Conservation (phyloP, 2,888 invertebrate genomes). For the Cheilosia urbana region DNA sequence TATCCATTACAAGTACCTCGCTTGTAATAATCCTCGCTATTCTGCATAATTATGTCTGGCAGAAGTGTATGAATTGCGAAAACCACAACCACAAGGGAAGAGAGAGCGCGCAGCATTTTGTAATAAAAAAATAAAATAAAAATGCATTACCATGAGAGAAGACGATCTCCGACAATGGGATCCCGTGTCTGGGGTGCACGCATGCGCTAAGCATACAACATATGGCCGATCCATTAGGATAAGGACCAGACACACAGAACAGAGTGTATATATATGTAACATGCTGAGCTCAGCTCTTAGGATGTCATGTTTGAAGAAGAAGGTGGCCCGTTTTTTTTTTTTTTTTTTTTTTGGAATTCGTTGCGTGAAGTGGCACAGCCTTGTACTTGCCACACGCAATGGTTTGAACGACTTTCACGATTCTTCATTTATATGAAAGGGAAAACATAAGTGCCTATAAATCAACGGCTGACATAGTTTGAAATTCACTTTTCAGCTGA, state of each 20-base stretch:
- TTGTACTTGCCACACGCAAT: slow-evolving; percentile 30
- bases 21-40: slow-evolving; percentile 71
- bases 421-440: slow-evolving; percentile 5
- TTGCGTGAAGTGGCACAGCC: slow-evolving; percentile 49
- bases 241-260: slow-evolving; percentile 48
- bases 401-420: slow-evolving; percentile 20
- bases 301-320: slow-evolving; percentile 56
- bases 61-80: slow-evolving; percentile 46
- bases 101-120: slow-evolving; percentile 18
- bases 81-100: slow-evolving; percentile 15
- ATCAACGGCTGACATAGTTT: neutral
- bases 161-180: slow-evolving; percentile 63
- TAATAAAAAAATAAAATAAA: slow-evolving; percentile 52
- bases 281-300: slow-evolving; percentile 19
- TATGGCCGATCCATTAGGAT: slow-evolving; percentile 60
- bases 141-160: slow-evolving; percentile 47
- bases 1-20: slow-evolving; percentile 74
- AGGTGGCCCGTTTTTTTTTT: neutral
- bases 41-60: slow-evolving; percentile 75
- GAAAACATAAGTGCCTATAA: neutral
- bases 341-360: slow-evolving; percentile 10
- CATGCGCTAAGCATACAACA: slow-evolving; percentile 65
- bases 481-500: neutral
- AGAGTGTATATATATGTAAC: slow-evolving; percentile 22
- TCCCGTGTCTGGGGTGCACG: slow-evolving; percentile 67